phyloP scores from a whole-genome alignment of 2,888 invertebrate genomes.

The Rhagium mordax region DNA sequence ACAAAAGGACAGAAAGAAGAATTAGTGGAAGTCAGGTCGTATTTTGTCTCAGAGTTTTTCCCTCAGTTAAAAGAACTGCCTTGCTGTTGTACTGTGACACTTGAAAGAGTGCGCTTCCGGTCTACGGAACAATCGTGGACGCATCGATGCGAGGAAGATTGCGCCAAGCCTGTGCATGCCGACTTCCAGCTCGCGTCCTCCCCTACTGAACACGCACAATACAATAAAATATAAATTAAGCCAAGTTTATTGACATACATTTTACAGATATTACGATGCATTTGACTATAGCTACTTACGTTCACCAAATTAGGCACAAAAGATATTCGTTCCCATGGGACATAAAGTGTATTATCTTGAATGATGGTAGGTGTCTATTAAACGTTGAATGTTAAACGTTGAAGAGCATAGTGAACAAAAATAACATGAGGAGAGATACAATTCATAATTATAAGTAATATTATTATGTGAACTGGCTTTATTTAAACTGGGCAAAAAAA shows the following conservation, averaged over 20 bases:
- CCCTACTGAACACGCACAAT: slow-evolving; percentile 29
- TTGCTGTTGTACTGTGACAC: slow-evolving; percentile 34
- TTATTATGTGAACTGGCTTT: too few relatives aligned
- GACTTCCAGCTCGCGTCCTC: slow-evolving; percentile 30
- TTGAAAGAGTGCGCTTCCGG: slow-evolving; percentile 43
- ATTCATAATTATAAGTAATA: too few relatives aligned
- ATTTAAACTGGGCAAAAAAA: too few relatives aligned
- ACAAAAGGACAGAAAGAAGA: slow-evolving; percentile 22
- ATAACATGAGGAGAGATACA: too few relatives aligned
- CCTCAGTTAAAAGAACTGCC: slow-evolving; percentile 14
- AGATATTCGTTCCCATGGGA: background rate
- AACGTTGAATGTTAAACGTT: too few relatives aligned
- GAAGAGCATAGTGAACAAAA: too few relatives aligned
- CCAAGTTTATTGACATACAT: slow-evolving; percentile 31
- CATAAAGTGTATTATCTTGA: background rate
- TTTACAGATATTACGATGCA: slow-evolving; percentile 9
- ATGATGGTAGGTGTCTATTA: background rate
- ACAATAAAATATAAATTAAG: slow-evolving; percentile 25
- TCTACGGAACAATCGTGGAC: slow-evolving; percentile 35
- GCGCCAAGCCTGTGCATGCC: slow-evolving; percentile 34
- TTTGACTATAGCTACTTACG: slow-evolving; percentile 20
- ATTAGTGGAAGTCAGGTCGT: slow-evolving; percentile 29
- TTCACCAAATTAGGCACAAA: slow-evolving; percentile 12
- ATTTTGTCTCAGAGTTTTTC: slow-evolving; percentile 11
- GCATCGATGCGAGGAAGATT: slow-evolving; percentile 43